Conservation (phyloP, 2,888 invertebrate genomes). For the Actias luna region DNA sequence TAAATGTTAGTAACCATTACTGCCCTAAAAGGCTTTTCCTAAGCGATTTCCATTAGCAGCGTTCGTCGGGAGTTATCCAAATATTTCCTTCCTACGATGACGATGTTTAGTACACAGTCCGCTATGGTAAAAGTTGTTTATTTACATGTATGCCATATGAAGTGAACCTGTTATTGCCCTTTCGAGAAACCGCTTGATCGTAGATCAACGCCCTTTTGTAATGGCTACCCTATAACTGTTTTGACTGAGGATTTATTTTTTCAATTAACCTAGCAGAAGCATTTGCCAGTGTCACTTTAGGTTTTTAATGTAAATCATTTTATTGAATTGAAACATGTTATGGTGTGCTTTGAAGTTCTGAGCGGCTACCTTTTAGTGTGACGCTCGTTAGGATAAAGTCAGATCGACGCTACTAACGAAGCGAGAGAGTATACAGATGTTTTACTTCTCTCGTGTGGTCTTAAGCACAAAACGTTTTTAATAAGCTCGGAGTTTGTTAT, state of each 20-base stretch:
- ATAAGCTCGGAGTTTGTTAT: too few species aligned
- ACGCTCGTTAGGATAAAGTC: too few species aligned
- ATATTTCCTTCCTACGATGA: constrained; percentile 2
- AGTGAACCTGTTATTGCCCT: not conserved
- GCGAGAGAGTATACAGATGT: too few species aligned
- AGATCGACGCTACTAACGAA: too few species aligned
- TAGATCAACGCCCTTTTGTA: not conserved
- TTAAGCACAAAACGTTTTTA: too few species aligned
- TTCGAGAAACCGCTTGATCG: not conserved
- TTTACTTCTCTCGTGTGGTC: too few species aligned
- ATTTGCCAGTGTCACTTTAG: not conserved
- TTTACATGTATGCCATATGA: not conserved
- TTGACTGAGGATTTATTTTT: not conserved
- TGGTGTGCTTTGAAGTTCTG: too few species aligned
- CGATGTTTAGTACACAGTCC: not conserved
- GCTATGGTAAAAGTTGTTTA: constrained; percentile 3
- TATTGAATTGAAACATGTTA: not conserved
- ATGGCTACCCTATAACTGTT: not conserved
- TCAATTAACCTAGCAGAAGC: not conserved
- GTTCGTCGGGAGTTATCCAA: not conserved
- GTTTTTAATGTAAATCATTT: not conserved
- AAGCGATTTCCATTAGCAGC: not conserved
- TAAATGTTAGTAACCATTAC: not conserved
- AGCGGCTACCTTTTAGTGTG: too few species aligned
- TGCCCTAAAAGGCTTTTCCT: not conserved